phyloP scores from a whole-genome alignment of 1,140 invertebrate species.

The Ooceraea biroi region DNA sequence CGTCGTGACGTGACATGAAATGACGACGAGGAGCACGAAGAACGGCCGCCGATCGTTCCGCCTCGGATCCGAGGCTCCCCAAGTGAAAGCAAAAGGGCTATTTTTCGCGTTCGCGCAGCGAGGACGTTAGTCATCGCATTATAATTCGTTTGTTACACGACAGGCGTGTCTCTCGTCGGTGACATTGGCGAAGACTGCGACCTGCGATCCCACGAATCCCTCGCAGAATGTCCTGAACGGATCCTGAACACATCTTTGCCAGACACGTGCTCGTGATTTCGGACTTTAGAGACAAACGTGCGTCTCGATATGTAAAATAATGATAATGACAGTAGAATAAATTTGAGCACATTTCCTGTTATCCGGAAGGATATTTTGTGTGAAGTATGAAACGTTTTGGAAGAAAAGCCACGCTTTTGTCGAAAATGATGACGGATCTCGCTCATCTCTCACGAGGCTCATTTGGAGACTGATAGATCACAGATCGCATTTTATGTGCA shows the following conservation, averaged over 20 bases:
- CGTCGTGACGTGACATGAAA: constrained; percentile 35
- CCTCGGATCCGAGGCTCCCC: too few relatives aligned
- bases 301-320: neutral
- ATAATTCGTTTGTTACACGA: constrained; percentile 17
- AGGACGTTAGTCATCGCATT: constrained; percentile 35
- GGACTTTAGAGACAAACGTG: neutral
- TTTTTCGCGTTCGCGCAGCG: constrained; percentile 5
- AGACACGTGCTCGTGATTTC: neutral
- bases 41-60: neutral
- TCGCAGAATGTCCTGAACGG: too few relatives aligned
- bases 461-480: too few relatives aligned
- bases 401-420: too few relatives aligned
- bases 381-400: too few relatives aligned
- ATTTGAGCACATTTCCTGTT: neutral
- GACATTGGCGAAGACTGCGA: neutral
- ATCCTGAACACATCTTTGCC: too few relatives aligned
- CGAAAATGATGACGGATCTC: too few relatives aligned
- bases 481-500: neutral
- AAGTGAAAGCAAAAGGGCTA: constrained; percentile 18
- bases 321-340: neutral
- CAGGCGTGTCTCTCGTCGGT: neutral
- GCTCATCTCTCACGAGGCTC: too few relatives aligned
- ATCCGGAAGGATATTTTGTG: too few relatives aligned
- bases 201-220: neutral
- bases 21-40: constrained; percentile 19